Base-by-base conservation (phyloP, 2,888 invertebrate genomes). In the Glaucopsyche alexis region DNA sequence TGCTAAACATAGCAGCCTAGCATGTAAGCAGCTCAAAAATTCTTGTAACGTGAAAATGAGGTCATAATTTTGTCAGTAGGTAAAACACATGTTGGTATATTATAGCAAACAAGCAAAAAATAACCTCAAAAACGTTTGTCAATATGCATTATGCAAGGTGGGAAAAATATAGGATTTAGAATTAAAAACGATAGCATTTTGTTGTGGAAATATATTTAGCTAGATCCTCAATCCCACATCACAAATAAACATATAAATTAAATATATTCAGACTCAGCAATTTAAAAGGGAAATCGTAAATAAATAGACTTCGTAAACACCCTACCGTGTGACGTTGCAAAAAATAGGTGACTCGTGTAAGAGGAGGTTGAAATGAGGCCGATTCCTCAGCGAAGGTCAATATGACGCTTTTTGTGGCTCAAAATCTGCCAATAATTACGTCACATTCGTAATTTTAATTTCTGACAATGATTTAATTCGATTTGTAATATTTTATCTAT, bases 381-480 rank as follows among this genome's bases (percentile, higher is more conserved):
- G 29, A 60, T 60, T 60, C 60, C 60, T 60, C 60, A 38, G 29
- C 60, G 60, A 60, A 60, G 60, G 60, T 60, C 60, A 38, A 60
- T 29, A 38, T 38, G 29, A 14, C 60, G 60, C 11, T 29, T 60
- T 55, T 60, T 60, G 60, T 60, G 60, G 29, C 60, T 29, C 60
- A 13, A 55, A 19, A 1, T 55, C 55, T 19, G 55, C 11, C 19
- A 55, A 55, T 55, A 55, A 1, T 55, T 19, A 55, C 55, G 55
- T 16, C 55, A 19, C 19, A 11, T 13, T 55, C 11, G 1, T 9
- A 55, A 52, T 52, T 52, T 16, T 3, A 52, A 52, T 52, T 52
- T 8, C 19, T 19, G 55, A 19, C 55, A 11, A 9, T 55, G 16
- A 16, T 19, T 55, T 55, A 5, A 19, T 19, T 11, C 4, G 5